Percentiles rank a stretch among this genome's conserved stretches.
phyloP scores from a whole-genome alignment of 2,888 invertebrate species.

The Epinotia bilunana region DNA sequence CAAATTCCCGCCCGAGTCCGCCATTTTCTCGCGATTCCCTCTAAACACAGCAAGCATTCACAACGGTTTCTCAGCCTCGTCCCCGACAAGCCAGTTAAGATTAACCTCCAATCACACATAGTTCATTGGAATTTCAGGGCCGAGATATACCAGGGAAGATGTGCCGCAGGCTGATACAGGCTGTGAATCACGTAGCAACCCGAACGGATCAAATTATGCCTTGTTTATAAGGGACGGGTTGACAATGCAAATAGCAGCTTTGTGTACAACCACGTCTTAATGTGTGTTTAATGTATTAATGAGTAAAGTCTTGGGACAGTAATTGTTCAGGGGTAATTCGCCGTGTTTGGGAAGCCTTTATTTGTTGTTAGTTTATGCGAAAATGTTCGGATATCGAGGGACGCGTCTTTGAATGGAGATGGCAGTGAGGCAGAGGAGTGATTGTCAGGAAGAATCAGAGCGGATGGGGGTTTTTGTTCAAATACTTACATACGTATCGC shows the following conservation, averaged over 20 bases:
- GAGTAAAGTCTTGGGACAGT: constrained; percentile 45
- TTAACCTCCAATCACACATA: background rate
- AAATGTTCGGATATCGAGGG: constrained; percentile 6
- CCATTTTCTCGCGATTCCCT: constrained; percentile 25
- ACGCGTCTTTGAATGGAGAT: constrained; percentile 1
- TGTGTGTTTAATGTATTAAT: constrained; percentile 46
- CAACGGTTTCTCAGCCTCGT: background rate
- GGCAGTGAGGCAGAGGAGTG: background rate
- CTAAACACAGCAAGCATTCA: constrained; percentile 13
- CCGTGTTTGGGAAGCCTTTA: constrained; percentile 36
- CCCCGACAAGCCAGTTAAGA: background rate
- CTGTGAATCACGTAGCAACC: constrained; percentile 9
- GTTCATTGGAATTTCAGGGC: background rate
- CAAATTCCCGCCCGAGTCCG: constrained; percentile 5
- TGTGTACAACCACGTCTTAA: constrained; percentile 43
- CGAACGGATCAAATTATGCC: constrained; percentile 43
- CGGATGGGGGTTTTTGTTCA: constrained; percentile 1
- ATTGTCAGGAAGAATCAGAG: constrained; percentile 15
- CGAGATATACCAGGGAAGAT: background rate
- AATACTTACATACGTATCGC: background rate
- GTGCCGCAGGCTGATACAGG: background rate
- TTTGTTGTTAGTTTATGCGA: constrained; percentile 32
- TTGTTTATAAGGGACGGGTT: constrained; percentile 41
- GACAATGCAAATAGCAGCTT: constrained; percentile 41
- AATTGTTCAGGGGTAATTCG: constrained; percentile 44